Conservation (phyloP, 1,140 invertebrate species). For the Temnothorax longispinosus region DNA sequence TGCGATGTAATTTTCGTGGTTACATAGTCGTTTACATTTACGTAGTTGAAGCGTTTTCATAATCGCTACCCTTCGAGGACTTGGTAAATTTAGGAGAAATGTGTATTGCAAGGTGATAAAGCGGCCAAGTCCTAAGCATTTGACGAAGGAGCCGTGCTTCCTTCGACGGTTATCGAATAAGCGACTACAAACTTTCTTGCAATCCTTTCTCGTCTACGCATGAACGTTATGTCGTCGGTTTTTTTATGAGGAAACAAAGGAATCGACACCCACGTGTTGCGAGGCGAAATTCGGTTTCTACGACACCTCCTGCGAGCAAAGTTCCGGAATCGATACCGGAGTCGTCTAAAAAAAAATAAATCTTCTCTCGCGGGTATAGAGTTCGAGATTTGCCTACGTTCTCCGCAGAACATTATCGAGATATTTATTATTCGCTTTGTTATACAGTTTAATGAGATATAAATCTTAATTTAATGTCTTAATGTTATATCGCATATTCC, state of each 20-base stretch:
- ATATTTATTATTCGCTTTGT: background rate
- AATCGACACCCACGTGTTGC: background rate
- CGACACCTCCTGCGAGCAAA: background rate
- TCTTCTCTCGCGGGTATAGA: background rate
- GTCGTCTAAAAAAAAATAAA: conserved; percentile 1
- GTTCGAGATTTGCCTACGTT: background rate
- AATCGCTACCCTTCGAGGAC: background rate
- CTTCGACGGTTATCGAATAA: conserved; percentile 8
- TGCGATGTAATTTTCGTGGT: background rate
- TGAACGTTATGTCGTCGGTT: background rate
- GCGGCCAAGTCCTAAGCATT: background rate
- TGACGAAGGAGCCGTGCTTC: background rate
- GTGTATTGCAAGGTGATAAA: background rate
- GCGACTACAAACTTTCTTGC: background rate
- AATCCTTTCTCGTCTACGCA: background rate
- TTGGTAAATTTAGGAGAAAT: background rate
- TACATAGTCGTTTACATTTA: background rate
- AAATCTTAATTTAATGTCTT: background rate
- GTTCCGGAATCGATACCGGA: background rate
- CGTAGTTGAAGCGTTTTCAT: background rate
- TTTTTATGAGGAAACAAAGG: conserved; percentile 17
- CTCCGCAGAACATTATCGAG: background rate
- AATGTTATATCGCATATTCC: background rate
- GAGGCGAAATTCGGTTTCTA: conserved; percentile 20
- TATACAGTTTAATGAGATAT: background rate